phyloP scores from a whole-genome alignment of 2,888 invertebrate species.

The Mesorhabditis belari region DNA sequence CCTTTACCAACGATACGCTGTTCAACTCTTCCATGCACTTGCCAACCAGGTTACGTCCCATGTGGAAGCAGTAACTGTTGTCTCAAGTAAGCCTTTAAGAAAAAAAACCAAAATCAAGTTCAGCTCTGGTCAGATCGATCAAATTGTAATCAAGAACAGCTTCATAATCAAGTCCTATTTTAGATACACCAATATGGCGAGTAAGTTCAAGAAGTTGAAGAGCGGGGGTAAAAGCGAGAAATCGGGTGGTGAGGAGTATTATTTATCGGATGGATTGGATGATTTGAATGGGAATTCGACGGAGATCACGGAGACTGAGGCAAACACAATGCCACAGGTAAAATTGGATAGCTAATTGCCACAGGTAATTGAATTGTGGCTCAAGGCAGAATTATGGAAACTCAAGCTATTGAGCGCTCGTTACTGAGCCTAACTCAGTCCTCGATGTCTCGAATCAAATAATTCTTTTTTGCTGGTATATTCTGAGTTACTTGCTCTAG shows the following conservation, averaged over 20 bases:
- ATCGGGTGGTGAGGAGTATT: constrained; percentile 3
- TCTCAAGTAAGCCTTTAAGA: constrained; percentile 26
- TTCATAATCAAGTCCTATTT: constrained; percentile 5
- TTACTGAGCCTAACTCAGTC: too few relatives aligned
- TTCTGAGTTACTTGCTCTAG: too few relatives aligned
- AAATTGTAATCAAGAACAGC: too few relatives aligned
- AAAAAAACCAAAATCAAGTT: constrained; percentile 7
- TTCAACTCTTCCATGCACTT: constrained; percentile 28
- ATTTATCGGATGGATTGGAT: constrained; percentile 9
- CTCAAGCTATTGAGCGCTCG: too few relatives aligned
- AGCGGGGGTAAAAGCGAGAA: constrained; percentile 3
- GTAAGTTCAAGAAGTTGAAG: constrained; percentile 29
- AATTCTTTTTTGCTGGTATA: too few relatives aligned
- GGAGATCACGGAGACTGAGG: too few relatives aligned
- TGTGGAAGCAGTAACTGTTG: constrained; percentile 40
- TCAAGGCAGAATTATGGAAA: too few relatives aligned
- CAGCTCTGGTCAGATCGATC: too few relatives aligned
- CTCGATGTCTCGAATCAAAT: too few relatives aligned
- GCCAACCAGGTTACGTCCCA: constrained; percentile 41
- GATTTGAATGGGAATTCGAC: constrained; percentile 12
- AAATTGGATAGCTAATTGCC: too few relatives aligned
- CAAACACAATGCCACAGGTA: too few relatives aligned
- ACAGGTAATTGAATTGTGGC: too few relatives aligned
- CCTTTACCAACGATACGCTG: neutral
- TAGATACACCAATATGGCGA: constrained; percentile 46